Evolutionary conservation across 1,140 invertebrate species (phyloP).

Genomic region (Drosophila asahinai): DNA sequence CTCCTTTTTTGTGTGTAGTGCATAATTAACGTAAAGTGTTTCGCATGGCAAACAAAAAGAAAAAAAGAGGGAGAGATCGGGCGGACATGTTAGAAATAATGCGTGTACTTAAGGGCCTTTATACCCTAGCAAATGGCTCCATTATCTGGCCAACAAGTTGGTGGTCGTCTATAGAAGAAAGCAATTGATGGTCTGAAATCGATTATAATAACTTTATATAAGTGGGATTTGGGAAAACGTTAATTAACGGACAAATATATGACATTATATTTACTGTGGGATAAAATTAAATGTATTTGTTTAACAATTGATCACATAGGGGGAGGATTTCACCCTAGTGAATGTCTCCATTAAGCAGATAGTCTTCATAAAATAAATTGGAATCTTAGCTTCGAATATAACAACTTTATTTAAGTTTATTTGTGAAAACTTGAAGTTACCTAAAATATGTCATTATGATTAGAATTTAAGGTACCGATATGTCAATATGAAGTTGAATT

Average conservation of each 20-base stretch:
- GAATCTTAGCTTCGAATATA: too few species aligned
- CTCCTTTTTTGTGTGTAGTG: conserved; percentile 35
- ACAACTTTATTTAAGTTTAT: too few species aligned
- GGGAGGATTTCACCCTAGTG: not conserved
- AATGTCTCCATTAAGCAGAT: too few species aligned
- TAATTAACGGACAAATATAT: not conserved
- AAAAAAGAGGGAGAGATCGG: conserved; percentile 2
- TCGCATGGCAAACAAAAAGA: conserved; percentile 25
- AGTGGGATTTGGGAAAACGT: not conserved
- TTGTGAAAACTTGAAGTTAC: too few species aligned
- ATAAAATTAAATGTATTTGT: not conserved
- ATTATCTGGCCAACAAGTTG: conserved; percentile 28
- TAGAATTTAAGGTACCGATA: too few species aligned
- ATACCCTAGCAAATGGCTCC: conserved; percentile 25
- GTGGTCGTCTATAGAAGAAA: conserved; percentile 11
- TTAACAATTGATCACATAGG: not conserved
- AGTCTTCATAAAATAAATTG: too few species aligned
- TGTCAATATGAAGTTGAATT: too few species aligned
- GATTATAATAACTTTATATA: conserved; percentile 6
- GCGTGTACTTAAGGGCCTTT: conserved; percentile 62
- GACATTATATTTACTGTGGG: too few species aligned
- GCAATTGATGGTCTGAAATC: not conserved
- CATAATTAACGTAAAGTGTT: conserved; percentile 54
- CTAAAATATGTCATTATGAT: too few species aligned
- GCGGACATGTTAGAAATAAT: conserved; percentile 59